Evolutionary conservation across 2,888 invertebrate genomes (phyloP).

Genomic region (Synanthedon andrenaeformis): DNA sequence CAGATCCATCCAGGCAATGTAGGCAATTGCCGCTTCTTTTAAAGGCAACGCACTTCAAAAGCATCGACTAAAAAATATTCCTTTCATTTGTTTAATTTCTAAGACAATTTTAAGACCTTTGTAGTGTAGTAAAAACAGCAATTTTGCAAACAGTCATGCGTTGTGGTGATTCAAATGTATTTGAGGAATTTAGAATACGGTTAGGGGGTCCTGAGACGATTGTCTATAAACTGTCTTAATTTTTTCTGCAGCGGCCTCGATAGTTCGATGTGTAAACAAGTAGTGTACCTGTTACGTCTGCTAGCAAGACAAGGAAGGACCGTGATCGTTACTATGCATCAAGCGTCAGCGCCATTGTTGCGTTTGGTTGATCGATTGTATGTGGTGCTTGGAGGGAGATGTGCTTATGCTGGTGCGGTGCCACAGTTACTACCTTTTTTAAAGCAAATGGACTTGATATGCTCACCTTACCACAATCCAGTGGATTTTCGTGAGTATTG

Average conservation of each 20-base stretch:
- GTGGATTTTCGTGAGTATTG: conserved; percentile 84
- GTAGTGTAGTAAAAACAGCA: too few relatives aligned
- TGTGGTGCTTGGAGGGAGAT: conserved; percentile 82
- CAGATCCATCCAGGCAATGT: too few relatives aligned
- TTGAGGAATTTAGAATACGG: too few relatives aligned
- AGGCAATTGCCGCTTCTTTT: too few relatives aligned
- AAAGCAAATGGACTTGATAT: conserved; percentile 75
- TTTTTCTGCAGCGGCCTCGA: conserved; percentile 77
- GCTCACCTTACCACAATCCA: conserved; percentile 92
- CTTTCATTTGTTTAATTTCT: too few relatives aligned
- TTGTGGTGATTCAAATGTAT: too few relatives aligned
- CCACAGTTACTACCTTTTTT: conserved; percentile 82
- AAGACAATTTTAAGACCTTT: too few relatives aligned
- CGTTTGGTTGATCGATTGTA: conserved; percentile 92
- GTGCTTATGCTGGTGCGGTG: conserved; percentile 84
- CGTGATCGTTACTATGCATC: conserved; percentile 90
- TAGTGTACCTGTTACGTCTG: conserved; percentile 82
- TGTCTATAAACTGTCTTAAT: background rate
- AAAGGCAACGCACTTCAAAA: too few relatives aligned
- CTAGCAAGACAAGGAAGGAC: conserved; percentile 87
- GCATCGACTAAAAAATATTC: too few relatives aligned
- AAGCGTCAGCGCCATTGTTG: conserved; percentile 88
- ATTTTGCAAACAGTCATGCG: too few relatives aligned
- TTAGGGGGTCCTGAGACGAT: too few relatives aligned
- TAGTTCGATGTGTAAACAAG: conserved; percentile 85